Evolutionary conservation across 2,113 vertebrate species (phyloP).

Genomic region (Percopsis transmontana): DNA sequence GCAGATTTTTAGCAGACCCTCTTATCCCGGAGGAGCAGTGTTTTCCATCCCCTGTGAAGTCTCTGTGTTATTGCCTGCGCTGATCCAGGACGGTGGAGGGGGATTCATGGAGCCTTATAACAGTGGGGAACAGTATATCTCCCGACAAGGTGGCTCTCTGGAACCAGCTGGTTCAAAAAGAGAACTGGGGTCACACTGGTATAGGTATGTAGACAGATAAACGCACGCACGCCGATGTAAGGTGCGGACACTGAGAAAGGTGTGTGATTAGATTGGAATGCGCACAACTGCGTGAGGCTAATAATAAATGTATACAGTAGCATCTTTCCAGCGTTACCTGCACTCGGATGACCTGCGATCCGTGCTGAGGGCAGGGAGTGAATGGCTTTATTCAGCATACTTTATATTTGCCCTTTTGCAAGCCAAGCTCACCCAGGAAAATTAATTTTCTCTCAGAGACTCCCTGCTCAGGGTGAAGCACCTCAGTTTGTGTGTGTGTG

Average conservation of each 20-base stretch:
- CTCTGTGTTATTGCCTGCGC: constrained; percentile 34
- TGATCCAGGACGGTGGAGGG: constrained; percentile 18
- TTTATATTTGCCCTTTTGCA: constrained; percentile 39
- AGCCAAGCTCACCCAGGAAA: constrained; percentile 25
- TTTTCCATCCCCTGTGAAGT: constrained; percentile 37
- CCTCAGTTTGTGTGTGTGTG: neutral
- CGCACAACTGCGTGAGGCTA: neutral
- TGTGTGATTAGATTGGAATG: neutral
- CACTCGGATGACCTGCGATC: neutral
- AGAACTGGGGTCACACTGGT: constrained; percentile 16
- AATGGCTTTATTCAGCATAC: constrained; percentile 37
- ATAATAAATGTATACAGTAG: too few species aligned
- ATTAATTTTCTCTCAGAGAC: constrained; percentile 31
- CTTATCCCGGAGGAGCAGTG: constrained; percentile 13
- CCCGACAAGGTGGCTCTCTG: constrained; percentile 19
- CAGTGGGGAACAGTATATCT: constrained; percentile 44
- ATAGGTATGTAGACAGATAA: neutral
- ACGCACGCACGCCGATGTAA: neutral
- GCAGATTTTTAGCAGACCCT: neutral
- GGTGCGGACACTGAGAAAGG: neutral
- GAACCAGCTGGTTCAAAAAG: constrained; percentile 43
- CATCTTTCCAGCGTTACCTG: neutral
- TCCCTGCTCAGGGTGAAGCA: constrained; percentile 23
- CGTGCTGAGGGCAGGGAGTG: neutral
- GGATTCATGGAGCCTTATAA: constrained; percentile 21